Conservation (phyloP, 2,797 vertebrate species). For the Lycodopsis pacificus region DNA sequence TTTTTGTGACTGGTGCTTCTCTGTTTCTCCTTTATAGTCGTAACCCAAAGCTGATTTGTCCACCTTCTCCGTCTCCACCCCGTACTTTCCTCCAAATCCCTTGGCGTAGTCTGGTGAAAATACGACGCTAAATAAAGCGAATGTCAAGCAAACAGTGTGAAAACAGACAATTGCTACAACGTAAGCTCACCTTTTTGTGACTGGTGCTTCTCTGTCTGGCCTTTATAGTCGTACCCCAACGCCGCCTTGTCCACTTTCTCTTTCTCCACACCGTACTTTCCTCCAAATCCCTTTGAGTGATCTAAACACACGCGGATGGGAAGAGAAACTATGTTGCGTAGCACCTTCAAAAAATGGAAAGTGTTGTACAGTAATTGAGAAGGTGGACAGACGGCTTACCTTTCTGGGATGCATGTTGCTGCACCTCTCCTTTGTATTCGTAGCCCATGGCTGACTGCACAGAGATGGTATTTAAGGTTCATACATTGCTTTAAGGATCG, state of each 20-base stretch:
- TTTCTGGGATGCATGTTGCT: slow-evolving; percentile 93
- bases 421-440: slow-evolving; percentile 93
- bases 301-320: slow-evolving; percentile 71
- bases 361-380: too few species aligned
- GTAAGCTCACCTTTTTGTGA: slow-evolving; percentile 87
- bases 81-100: slow-evolving; percentile 91
- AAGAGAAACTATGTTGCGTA: background rate
- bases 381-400: slow-evolving; percentile 69
- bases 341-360: background rate
- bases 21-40: slow-evolving; percentile 89
- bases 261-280: slow-evolving; percentile 89
- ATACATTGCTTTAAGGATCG: background rate
- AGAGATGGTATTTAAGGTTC: background rate
- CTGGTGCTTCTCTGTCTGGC: slow-evolving; percentile 88
- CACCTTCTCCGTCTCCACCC: slow-evolving; percentile 89
- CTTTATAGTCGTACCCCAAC: slow-evolving; percentile 91
- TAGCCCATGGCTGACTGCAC: slow-evolving; percentile 93
- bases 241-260: slow-evolving; percentile 90
- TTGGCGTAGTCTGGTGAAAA: slow-evolving; percentile 52
- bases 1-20: slow-evolving; percentile 92
- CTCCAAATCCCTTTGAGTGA: slow-evolving; percentile 90
- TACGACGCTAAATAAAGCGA: background rate
- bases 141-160: background rate
- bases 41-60: slow-evolving; percentile 91
- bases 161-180: background rate